A percentile compares a stretch with the other conserved stretches of the same genome.
phyloP scores from a whole-genome alignment of 2,888 invertebrate genomes.

The Hemicrepidius hirtus region DNA sequence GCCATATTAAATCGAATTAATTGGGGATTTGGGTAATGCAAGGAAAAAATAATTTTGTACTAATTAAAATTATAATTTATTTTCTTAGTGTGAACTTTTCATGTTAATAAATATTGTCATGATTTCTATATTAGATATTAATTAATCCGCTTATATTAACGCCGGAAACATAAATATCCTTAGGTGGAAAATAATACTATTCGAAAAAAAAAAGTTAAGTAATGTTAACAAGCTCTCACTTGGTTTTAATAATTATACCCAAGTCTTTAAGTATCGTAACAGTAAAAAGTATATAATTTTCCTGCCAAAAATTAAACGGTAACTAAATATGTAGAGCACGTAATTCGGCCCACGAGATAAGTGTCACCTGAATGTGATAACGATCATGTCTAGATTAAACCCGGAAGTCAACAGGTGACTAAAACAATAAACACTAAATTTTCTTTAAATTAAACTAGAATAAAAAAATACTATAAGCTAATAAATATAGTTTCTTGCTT shows the following conservation, averaged over 20 bases:
- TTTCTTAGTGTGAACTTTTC: no score
- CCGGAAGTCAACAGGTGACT: constrained; percentile 44
- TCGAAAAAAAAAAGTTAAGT: neutral
- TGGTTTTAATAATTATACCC: no score
- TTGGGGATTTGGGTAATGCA: no score
- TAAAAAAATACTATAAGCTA: neutral
- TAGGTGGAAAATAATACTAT: constrained; percentile 4
- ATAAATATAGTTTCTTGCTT: neutral
- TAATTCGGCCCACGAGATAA: constrained; percentile 4
- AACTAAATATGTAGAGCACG: constrained; percentile 21
- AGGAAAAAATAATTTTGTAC: no score
- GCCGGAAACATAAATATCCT: constrained; percentile 5
- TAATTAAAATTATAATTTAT: no score
- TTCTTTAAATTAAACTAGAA: neutral
- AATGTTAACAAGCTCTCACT: no score
- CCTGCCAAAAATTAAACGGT: neutral
- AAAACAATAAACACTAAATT: constrained; percentile 18
- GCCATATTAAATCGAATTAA: no score
- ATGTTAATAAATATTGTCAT: neutral
- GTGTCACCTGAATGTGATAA: constrained; percentile 32
- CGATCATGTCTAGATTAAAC: constrained; percentile 28
- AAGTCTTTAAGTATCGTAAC: no score
- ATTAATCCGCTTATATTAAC: constrained; percentile 6
- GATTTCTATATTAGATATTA: constrained; percentile 5
- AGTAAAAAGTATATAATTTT: neutral